A percentile compares a stretch with the other conserved stretches of the same genome.
phyloP scores from a whole-genome alignment of 2,113 vertebrate species.

The Thalassoma bifasciatum region DNA sequence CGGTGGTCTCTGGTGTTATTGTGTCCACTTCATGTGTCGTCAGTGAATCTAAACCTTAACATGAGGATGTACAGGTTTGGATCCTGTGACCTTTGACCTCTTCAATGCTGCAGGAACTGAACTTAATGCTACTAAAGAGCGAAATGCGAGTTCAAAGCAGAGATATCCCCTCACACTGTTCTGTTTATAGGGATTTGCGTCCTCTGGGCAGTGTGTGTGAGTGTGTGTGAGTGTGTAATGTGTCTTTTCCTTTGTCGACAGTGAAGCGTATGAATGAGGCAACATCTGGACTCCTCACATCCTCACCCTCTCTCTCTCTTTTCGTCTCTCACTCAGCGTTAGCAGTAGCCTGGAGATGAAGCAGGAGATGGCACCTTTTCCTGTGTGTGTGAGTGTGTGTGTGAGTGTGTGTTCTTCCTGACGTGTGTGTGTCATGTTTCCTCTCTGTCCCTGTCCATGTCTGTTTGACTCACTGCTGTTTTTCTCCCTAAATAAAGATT shows the following conservation, averaged over 20 bases:
- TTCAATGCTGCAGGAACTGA: not conserved
- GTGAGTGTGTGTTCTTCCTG: slow-evolving; percentile 14
- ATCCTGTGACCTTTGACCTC: slow-evolving; percentile 9
- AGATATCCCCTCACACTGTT: slow-evolving; percentile 30
- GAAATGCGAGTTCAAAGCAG: not conserved
- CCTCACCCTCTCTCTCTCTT: slow-evolving; percentile 3
- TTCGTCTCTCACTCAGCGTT: not conserved
- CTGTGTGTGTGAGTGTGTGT: slow-evolving; percentile 12
- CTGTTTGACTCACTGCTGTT: not conserved
- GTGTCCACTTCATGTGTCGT: too few species aligned
- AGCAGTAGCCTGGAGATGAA: slow-evolving; percentile 2
- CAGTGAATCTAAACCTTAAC: too few species aligned
- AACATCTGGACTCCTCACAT: slow-evolving; percentile 35
- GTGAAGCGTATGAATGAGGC: not conserved
- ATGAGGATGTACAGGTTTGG: too few species aligned
- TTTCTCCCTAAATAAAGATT: too few species aligned
- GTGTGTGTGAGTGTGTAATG: not conserved
- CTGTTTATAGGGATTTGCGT: slow-evolving; percentile 38
- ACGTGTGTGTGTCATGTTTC: not conserved
- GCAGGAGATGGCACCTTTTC: slow-evolving; percentile 23
- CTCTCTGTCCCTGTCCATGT: not conserved
- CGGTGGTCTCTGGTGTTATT: too few species aligned
- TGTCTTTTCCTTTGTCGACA: slow-evolving; percentile 15
- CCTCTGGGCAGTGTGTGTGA: slow-evolving; percentile 32
- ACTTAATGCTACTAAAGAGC: not conserved